Evolutionary conservation across 2,797 vertebrate species (phyloP).

Genomic region (Thaleichthys pacificus): DNA sequence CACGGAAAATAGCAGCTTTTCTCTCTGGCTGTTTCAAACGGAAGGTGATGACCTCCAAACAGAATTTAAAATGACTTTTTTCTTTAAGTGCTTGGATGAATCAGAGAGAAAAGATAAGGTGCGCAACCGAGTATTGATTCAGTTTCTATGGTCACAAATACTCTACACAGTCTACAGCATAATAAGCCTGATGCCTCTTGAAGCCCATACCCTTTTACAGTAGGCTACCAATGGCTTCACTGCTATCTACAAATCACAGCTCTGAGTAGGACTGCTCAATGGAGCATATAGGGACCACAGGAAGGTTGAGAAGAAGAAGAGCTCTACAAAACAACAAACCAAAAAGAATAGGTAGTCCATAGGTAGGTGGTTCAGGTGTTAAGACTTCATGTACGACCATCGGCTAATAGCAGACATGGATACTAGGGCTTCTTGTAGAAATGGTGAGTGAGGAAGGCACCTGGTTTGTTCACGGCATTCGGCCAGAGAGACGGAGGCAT

Average conservation of each 20-base stretch:
- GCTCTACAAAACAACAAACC: conserved; percentile 53
- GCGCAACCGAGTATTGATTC: conserved; percentile 67
- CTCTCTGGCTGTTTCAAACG: conserved; percentile 40
- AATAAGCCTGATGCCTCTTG: conserved; percentile 71
- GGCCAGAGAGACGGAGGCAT: conserved; percentile 41
- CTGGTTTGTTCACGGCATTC: conserved; percentile 73
- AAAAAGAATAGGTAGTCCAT: conserved; percentile 41
- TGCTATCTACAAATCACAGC: conserved; percentile 74
- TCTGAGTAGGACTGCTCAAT: conserved; percentile 52
- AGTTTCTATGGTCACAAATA: conserved; percentile 77
- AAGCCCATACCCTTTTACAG: conserved; percentile 63
- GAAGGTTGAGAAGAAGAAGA: conserved; percentile 33
- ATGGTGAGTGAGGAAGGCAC: conserved; percentile 68
- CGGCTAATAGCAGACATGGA: conserved; percentile 13
- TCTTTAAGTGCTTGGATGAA: conserved; percentile 56
- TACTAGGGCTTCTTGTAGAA: conserved; percentile 48
- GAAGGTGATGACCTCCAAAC: conserved; percentile 60
- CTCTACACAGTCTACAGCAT: conserved; percentile 74
- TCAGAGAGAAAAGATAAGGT: conserved; percentile 41
- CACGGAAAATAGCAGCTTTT: conserved; percentile 56
- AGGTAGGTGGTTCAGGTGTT: conserved; percentile 40
- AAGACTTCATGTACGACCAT: conserved; percentile 56
- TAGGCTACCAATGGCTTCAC: conserved; percentile 69
- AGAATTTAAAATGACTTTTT: conserved; percentile 58
- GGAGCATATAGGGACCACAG: conserved; percentile 57